Conservation (phyloP, 2,888 invertebrate species). For the Lysandra coridon region DNA sequence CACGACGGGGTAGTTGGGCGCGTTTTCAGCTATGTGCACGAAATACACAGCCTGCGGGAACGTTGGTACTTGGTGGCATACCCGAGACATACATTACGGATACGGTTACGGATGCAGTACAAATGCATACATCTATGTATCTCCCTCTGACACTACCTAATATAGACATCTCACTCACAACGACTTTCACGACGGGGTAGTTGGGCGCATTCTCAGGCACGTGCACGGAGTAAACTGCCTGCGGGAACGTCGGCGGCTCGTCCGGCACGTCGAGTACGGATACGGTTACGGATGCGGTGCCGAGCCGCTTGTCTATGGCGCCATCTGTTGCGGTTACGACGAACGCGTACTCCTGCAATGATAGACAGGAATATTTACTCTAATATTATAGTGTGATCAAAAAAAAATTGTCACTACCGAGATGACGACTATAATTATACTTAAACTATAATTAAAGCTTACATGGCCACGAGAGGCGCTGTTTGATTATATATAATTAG, state of each 20-base stretch:
- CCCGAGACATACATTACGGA: not conserved
- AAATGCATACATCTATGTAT: not conserved
- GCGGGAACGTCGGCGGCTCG: conserved; percentile 89
- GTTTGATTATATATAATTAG: too few relatives aligned
- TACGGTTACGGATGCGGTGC: conserved; percentile 92
- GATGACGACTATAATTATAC: too few relatives aligned
- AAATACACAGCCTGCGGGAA: conserved; percentile 87
- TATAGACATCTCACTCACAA: conserved; percentile 72
- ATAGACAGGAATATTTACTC: not conserved
- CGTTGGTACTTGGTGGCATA: conserved; percentile 71
- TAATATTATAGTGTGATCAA: not conserved
- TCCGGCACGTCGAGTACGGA: conserved; percentile 90
- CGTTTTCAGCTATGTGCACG: conserved; percentile 91
- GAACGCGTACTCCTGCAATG: conserved; percentile 85
- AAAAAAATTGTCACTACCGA: too few relatives aligned
- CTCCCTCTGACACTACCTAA: not conserved
- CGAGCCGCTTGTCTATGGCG: conserved; percentile 90
- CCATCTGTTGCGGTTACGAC: conserved; percentile 95
- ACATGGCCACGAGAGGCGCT: too few relatives aligned
- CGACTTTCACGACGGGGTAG: conserved; percentile 88
- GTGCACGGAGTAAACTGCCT: conserved; percentile 85
- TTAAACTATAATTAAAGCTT: too few relatives aligned
- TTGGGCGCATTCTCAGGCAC: conserved; percentile 93
- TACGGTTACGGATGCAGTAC: not conserved
- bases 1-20: conserved; percentile 83